These are phyloP conservation scores for Graptemys geographica DNA, from an alignment of 2,797 vertebrate species.

Conservation along the genomic window DNA sequence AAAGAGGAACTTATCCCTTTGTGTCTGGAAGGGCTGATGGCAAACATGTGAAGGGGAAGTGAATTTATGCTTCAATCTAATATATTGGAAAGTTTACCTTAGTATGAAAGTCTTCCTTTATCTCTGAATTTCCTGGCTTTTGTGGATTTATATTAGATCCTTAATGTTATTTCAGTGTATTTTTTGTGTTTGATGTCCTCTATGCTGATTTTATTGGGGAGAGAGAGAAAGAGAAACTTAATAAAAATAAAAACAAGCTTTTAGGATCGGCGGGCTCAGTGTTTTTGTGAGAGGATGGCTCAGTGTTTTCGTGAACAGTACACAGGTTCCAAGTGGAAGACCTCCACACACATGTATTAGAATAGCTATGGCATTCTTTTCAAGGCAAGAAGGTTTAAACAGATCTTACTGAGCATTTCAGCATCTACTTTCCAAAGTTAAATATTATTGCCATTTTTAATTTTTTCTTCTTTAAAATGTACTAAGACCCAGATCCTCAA, in stretches of 20 bases:
- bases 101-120: constrained; percentile 66
- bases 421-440: background rate
- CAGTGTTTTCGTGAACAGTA: constrained; percentile 4
- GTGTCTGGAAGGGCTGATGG: constrained; percentile 63
- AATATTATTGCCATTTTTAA: constrained; percentile 1
- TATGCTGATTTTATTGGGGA: constrained; percentile 64
- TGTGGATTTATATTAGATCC: constrained; percentile 70
- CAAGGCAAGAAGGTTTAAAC: background rate
- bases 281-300: constrained; percentile 38
- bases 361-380: constrained; percentile 13
- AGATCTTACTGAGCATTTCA: background rate
- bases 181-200: constrained; percentile 69
- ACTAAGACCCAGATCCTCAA: background rate
- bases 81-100: constrained; percentile 65
- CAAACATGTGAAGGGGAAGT: constrained; percentile 69
- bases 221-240: constrained; percentile 51
- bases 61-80: constrained; percentile 68
- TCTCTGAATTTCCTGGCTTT: constrained; percentile 76
- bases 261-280: background rate
- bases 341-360: background rate
- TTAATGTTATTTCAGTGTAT: constrained; percentile 70
- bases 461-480: background rate
- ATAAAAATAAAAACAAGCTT: constrained; percentile 67
- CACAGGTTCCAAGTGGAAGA: constrained; percentile 3
- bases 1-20: constrained; percentile 42